These are phyloP conservation scores for Argynnis bischoffii DNA, from an alignment of 2,888 invertebrate species.

Conservation along the genomic window DNA sequence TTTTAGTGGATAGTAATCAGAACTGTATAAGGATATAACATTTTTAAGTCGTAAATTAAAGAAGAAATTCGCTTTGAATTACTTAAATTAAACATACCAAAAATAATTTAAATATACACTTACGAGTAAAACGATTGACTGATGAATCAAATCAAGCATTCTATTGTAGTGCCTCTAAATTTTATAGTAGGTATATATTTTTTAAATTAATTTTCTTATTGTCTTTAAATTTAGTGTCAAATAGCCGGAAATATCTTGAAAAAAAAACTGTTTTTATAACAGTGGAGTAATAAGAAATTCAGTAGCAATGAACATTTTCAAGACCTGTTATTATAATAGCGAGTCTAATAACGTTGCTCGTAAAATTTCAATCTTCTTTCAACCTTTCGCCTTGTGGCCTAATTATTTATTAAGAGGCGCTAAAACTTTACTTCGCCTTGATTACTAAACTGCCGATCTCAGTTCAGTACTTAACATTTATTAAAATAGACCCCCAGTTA, in stretches of 20 bases:
- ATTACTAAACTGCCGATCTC: neutral
- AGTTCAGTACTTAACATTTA: neutral
- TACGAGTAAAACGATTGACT: too few species aligned
- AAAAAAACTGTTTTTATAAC: conserved; percentile 9
- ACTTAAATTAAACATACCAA: too few species aligned
- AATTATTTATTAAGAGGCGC: conserved; percentile 11
- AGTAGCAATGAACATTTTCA: neutral
- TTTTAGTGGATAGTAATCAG: too few species aligned
- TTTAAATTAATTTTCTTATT: neutral
- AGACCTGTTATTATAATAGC: conserved; percentile 14
- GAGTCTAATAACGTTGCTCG: conserved; percentile 4
- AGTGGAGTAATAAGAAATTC: conserved; percentile 12
- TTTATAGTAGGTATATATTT: too few species aligned
- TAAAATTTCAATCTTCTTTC: conserved; percentile 12
- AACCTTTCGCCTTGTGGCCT: conserved; percentile 6
- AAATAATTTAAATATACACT: too few species aligned
- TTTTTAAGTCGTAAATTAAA: too few species aligned
- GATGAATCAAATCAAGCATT: too few species aligned
- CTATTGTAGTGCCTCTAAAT: too few species aligned
- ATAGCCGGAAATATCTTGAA: neutral
- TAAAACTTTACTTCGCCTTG: neutral
- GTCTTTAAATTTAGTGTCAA: too few species aligned
- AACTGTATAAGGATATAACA: too few species aligned
- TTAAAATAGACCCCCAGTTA: too few species aligned
- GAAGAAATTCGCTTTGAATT: too few species aligned